phyloP scores from a whole-genome alignment of 1,140 invertebrate species.

The Zaprionus taronus region DNA sequence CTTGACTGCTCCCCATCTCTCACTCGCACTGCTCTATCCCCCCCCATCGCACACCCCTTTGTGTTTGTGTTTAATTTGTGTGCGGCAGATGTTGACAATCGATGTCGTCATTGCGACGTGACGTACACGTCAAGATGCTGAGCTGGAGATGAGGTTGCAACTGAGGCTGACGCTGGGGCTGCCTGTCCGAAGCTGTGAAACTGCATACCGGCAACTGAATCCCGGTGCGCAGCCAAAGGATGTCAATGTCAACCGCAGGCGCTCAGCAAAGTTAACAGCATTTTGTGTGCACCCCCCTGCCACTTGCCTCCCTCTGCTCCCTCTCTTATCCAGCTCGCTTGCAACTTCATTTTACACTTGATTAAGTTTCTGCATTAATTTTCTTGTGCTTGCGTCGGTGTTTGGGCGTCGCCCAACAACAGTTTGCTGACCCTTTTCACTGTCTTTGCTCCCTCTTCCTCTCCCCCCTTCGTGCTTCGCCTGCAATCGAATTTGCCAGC shows the following conservation, averaged over 20 bases:
- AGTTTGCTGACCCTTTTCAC: constrained; percentile 54
- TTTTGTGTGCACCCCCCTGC: constrained; percentile 1
- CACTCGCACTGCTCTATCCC: neutral
- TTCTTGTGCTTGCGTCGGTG: constrained; percentile 20
- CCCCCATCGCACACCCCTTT: neutral
- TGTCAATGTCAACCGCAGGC: constrained; percentile 37
- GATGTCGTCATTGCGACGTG: constrained; percentile 53
- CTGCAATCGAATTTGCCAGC: constrained; percentile 68
- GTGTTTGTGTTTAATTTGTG: constrained; percentile 74
- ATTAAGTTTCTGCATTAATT: constrained; percentile 77
- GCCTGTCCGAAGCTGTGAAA: neutral
- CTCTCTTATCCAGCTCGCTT: neutral
- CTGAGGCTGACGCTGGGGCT: neutral
- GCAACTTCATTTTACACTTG: constrained; percentile 57
- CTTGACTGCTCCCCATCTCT: neutral
- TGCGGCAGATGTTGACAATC: constrained; percentile 72
- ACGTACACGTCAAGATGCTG: constrained; percentile 24
- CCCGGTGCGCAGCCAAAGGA: constrained; percentile 7
- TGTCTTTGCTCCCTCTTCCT: neutral
- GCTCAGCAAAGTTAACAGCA: constrained; percentile 13
- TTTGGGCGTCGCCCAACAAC: neutral
- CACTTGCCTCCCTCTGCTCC: neutral
- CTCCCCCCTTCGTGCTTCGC: constrained; percentile 55
- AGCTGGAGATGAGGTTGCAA: neutral
- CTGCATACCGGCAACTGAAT: neutral